Base-by-base conservation (phyloP, 2,797 vertebrate species). In the Coluber constrictor region DNA sequence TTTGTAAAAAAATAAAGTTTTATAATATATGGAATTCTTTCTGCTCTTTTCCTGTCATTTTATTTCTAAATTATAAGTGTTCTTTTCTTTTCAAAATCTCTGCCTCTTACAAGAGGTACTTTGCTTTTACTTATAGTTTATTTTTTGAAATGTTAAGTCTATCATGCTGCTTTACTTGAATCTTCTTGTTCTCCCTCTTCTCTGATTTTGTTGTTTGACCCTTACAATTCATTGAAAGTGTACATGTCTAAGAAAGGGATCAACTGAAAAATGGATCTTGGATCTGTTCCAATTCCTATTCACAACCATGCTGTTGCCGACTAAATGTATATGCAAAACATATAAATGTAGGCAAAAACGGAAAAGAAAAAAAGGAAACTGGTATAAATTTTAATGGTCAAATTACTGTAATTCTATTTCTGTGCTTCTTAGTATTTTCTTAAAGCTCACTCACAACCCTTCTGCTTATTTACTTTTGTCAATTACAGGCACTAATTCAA, bases 251-350 rank as follows among this genome's bases (percentile, higher is more conserved):
- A 86, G 0, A 93, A 94, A 94, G 94, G 94, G 92, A 96, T 94
- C 92, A 92, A 94, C 32, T 94, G 70, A 95, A 87, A 61, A 95
- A 90, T 92, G 90, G 94, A 95, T 96, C 90, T 88, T 94, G 93
- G 96, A 94, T 90, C 79, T 94, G 87, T 92, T 95, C 94, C 94
- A 95, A 93, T 96, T 96, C 95, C 96, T 95, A 96, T 96, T 95
- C 95, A 96, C 86, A 93, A 95, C 95, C 96, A 95, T 93, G 94
- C 91, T 95, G 87, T 94, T 95, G 94, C 94, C 94, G 96, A 94
- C 96, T 97, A 96, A 95, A 90, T 93, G 95, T 94, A 95, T 93
- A 95, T 96, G 93, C 94, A 95, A 96, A 96, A 95, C 91, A 95
- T 90, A 93, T 91, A 94, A 94, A 94, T 94, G 94, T n/a, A 47